Percentiles rank a stretch among this genome's conserved stretches.
Conservation (phyloP, 2,797 vertebrate genomes). For the Cyclopterus lumpus region DNA sequence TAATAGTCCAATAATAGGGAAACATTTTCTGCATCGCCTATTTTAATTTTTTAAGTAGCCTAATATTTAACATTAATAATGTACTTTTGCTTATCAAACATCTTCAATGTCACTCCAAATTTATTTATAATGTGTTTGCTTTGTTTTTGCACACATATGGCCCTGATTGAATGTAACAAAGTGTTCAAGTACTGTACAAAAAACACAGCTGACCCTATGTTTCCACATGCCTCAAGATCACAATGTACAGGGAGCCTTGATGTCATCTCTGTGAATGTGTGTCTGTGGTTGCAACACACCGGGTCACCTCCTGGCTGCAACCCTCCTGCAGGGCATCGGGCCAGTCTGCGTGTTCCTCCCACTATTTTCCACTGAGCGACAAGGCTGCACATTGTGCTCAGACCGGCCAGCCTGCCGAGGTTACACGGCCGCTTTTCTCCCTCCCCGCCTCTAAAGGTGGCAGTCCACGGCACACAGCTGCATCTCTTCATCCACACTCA, state of each 20-base stretch:
- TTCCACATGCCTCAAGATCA: conserved; percentile 1
- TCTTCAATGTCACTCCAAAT: too few relatives aligned
- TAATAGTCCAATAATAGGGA: too few relatives aligned
- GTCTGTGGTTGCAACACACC: conserved; percentile 51
- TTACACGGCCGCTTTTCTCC: conserved; percentile 27
- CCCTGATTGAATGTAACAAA: background rate
- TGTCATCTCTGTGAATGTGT: conserved; percentile 23
- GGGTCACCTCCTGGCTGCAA: conserved; percentile 69
- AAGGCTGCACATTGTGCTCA: conserved; percentile 70
- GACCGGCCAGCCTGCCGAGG: conserved; percentile 58
- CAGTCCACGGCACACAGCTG: conserved; percentile 22
- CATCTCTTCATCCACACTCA: conserved; percentile 32
- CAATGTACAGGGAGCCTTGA: conserved; percentile 2
- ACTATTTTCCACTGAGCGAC: conserved; percentile 69
- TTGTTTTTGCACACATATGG: too few relatives aligned
- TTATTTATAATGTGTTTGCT: too few relatives aligned
- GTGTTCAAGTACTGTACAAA: background rate
- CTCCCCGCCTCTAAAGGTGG: conserved; percentile 54
- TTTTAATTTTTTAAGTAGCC: too few relatives aligned
- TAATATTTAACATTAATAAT: too few relatives aligned
- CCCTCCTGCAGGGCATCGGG: conserved; percentile 63
- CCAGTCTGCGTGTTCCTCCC: conserved; percentile 71
- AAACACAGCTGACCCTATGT: background rate
- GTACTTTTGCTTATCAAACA: too few relatives aligned
- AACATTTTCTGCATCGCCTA: too few relatives aligned